Evolutionary conservation across 2,113 vertebrate genomes (phyloP).

Genomic region (Ptyas mucosa): DNA sequence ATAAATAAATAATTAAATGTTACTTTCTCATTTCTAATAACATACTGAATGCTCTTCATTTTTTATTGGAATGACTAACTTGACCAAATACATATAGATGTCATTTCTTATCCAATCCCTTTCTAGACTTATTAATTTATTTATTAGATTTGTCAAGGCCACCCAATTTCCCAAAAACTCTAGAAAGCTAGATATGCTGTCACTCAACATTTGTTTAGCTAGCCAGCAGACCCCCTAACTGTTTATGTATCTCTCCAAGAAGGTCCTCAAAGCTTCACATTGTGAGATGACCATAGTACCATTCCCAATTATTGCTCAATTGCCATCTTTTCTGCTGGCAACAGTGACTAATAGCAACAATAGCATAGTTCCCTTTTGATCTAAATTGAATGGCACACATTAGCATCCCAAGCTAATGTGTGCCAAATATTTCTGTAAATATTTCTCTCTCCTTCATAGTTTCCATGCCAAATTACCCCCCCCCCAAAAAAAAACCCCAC

Average conservation of each 20-base stretch:
- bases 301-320: neutral
- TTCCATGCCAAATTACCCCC: neutral
- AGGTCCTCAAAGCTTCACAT: neutral
- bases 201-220: neutral
- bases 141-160: neutral
- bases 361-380: neutral
- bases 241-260: neutral
- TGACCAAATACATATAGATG: neutral
- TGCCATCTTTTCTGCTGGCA: neutral
- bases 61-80: neutral
- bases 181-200: neutral
- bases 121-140: neutral
- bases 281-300: neutral
- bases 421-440: neutral
- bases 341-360: neutral
- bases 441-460: neutral
- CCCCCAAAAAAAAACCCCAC: too few species aligned
- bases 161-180: neutral
- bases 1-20: too few species aligned
- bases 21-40: neutral
- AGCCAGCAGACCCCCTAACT: neutral
- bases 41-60: neutral
- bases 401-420: neutral
- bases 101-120: neutral
- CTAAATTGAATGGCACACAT: neutral